Evolutionary conservation across 1,140 invertebrate genomes (phyloP).

Genomic region (Cataglyphis hispanica): DNA sequence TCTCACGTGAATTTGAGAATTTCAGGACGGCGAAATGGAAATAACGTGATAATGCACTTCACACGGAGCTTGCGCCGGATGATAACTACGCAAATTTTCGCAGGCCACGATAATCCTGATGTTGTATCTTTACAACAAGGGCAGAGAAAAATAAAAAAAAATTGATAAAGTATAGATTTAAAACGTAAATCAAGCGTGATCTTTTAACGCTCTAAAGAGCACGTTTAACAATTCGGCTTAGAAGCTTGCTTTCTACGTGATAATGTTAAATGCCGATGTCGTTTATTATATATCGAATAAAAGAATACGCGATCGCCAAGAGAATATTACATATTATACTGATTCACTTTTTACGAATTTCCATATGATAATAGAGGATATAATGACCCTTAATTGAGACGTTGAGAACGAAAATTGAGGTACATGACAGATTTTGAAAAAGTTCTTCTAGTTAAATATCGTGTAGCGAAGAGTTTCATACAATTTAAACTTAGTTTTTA

Average conservation of each 20-base stretch:
- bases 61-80: background rate
- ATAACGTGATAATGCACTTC: slow-evolving; percentile 48
- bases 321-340: slow-evolving; percentile 32
- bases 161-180: slow-evolving; percentile 17
- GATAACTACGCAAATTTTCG: slow-evolving; percentile 38
- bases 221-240: slow-evolving; percentile 27
- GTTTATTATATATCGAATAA: slow-evolving; percentile 35
- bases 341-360: slow-evolving; percentile 50
- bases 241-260: slow-evolving; percentile 46
- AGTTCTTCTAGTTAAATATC: background rate
- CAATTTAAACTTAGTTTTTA: slow-evolving; percentile 15
- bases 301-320: slow-evolving; percentile 7
- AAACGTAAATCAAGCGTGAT: slow-evolving; percentile 24
- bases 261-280: slow-evolving; percentile 31
- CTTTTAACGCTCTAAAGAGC: slow-evolving; percentile 21
- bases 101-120: background rate
- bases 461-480: background rate
- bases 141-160: background rate
- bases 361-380: slow-evolving; percentile 44
- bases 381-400: slow-evolving; percentile 24
- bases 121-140: background rate
- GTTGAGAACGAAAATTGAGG: background rate
- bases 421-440: background rate
- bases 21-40: slow-evolving; percentile 59
- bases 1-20: slow-evolving; percentile 76